Evolutionary conservation across 2,888 invertebrate species (phyloP), one percentile per base, ranked within the genome.

Genomic region (Tachystola acroxantha): DNA sequence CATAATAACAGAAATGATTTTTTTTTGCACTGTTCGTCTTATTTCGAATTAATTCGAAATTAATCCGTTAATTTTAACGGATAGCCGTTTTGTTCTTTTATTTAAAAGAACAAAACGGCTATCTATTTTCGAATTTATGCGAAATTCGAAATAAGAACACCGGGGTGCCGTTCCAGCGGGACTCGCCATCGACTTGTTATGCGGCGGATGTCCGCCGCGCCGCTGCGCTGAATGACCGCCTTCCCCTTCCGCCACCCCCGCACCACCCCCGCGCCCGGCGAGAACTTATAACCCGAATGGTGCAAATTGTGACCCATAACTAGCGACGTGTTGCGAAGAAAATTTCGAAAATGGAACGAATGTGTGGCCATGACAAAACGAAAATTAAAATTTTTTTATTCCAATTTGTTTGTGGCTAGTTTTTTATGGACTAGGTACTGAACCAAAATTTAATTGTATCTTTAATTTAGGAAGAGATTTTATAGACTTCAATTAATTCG

Each of bases 131-230:
- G 57, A 74, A 72, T 66, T 64, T 68, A 66, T 71, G 72, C 72
- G 58, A 73, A 76, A 72, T 79, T 71, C 72, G 63, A 73, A 74
- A 76, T 79, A 80, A 78, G 75, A 71, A 74, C 65, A 66, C 60
- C 60, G 56, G 53, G 55, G 50, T 54, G 50, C 48, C 64, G 63
- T 62, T 64, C 69, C 64, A 61, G 52, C 50, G 64, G 63, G 68
- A 76, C 58, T 76, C 75, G 75, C 77, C 81, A 82, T 81, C 80
- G 84, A 82, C 81, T 87, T 87, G 87, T 86, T 87, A 87, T 86
- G 84, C 87, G 84, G 82, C 86, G 86, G 87, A 87, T 76, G 87
- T 87, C 86, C 87, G 87, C 76, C 79, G 84, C 82, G 81, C 84
- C 81, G 85, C 81, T 80, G 82, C 80, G 76, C 82, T 80, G 82